These are phyloP conservation scores for Mus caroli DNA, from an alignment of 2,797 vertebrate species.

Conservation along the genomic window DNA sequence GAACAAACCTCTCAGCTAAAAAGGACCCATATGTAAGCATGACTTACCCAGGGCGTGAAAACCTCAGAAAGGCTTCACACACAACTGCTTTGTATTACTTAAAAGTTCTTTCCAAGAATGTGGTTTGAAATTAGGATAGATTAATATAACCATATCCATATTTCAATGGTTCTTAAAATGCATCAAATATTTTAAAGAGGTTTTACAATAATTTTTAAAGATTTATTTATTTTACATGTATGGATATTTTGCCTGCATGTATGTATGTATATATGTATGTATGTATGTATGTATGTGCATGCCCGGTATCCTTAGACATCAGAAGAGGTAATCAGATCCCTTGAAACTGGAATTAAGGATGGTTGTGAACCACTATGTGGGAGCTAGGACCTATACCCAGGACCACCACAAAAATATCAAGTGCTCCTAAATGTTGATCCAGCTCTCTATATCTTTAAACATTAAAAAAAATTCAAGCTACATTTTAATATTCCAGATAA, in stretches of 20 bases:
- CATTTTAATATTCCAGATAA: slow-evolving; percentile 50
- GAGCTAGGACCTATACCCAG: background rate
- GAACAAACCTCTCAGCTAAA: background rate
- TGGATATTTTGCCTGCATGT: background rate
- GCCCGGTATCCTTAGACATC: background rate
- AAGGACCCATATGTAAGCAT: background rate
- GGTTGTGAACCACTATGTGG: background rate
- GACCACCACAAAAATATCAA: background rate
- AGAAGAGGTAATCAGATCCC: background rate
- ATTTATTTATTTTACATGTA: background rate
- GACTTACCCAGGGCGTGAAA: background rate
- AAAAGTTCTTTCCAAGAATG: background rate
- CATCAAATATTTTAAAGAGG: slow-evolving; percentile 54
- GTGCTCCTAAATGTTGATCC: background rate
- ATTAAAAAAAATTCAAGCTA: background rate
- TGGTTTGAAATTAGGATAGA: slow-evolving; percentile 40
- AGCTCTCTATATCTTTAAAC: background rate
- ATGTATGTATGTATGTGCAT: background rate
- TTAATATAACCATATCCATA: slow-evolving; percentile 34
- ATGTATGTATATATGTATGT: background rate
- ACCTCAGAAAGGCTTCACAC: background rate
- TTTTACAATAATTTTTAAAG: background rate
- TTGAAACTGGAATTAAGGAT: background rate
- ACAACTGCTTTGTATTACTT: background rate
- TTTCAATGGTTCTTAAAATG: background rate